Percentiles rank a stretch among this genome's conserved stretches.
Conservation (phyloP, 2,888 invertebrate genomes). For the Euproctis similis region DNA sequence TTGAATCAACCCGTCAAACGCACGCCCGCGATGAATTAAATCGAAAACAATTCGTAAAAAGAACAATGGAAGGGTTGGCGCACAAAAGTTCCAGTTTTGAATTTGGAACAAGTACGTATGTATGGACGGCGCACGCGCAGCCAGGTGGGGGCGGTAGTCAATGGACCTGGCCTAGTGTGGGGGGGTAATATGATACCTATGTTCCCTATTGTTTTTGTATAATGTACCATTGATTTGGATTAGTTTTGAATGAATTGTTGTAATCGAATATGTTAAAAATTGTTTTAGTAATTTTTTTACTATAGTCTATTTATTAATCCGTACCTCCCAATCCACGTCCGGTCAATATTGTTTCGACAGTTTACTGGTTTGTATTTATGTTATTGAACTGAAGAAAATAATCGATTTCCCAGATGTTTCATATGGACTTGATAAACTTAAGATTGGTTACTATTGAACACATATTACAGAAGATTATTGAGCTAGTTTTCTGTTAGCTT, state of each 20-base stretch:
- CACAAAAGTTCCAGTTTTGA: constrained; percentile 25
- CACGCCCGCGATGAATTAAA: constrained; percentile 31
- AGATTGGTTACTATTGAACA: too few species aligned
- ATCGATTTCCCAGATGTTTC: too few species aligned
- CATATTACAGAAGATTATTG: too few species aligned
- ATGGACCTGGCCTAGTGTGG: constrained; percentile 12
- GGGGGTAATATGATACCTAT: constrained; percentile 21
- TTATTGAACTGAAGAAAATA: too few species aligned
- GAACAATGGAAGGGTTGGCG: constrained; percentile 30
- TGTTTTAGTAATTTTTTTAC: neutral
- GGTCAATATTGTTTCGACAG: too few species aligned
- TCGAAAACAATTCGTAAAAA: constrained; percentile 33
- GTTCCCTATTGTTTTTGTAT: constrained; percentile 19
- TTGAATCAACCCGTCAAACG: constrained; percentile 31
- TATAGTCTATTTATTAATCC: too few species aligned
- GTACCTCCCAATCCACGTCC: too few species aligned
- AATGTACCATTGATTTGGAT: constrained; percentile 12
- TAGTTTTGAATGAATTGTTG: constrained; percentile 8
- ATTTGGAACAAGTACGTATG: constrained; percentile 21
- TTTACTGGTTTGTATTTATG: too few species aligned
- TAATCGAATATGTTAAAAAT: constrained; percentile 2
- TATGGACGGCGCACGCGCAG: constrained; percentile 29
- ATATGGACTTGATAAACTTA: too few species aligned
- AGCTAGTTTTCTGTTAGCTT: too few species aligned
- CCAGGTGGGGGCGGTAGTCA: constrained; percentile 27